Evolutionary conservation across 2,113 vertebrate species (phyloP), one percentile per base, ranked within the genome.

Genomic region (Columbina picui): DNA sequence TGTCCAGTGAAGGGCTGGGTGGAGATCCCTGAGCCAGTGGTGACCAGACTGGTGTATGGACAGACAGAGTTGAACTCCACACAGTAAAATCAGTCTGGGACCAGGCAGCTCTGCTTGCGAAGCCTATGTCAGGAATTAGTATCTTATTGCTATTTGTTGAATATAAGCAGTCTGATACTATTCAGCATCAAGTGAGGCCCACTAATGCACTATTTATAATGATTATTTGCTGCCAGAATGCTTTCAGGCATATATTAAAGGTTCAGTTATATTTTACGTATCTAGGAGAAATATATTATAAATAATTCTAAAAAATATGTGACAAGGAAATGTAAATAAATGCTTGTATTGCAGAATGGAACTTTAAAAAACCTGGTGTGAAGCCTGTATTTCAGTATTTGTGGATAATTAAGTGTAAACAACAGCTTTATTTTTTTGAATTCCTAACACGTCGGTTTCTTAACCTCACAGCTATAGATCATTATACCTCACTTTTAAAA

Each of bases 1-100:
- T 26, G 14, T 2, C n/a, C 17, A 18, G 16, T 7, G 57, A 29
- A 85, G 9, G 8, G 10, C 12, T 75, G 11, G 16, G 4, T 56
- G 22, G n/a, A 83, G 8, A 53, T 20, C 18, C 26, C 43, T 9
- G 12, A 61, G 36, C 57, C 4, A 2, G 15, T 19, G n/a, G 27
- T 77, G 32, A 60, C 11, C 1, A 0, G 53, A 14, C 21, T 47
- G 29, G 17, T 18, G 8, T 21, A 22, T 0, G 1, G 36, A 39
- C 27, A 47, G 23, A 57, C 34, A 50, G 34, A 0, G 32, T 41
- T 67, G 49, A 59, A 14, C 19, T 2, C 8, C 43, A 57, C 7
- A 47, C 11, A 34, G 13, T 19, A 74, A 56, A 82, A 57, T 41
- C 21, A 60, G n/a, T 12, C 23, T n/a, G 32, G 30, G 18, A 67